Evolutionary conservation across 2,888 invertebrate species (phyloP), one percentile per base, ranked within the genome.

Genomic region (Cantharis rustica): DNA sequence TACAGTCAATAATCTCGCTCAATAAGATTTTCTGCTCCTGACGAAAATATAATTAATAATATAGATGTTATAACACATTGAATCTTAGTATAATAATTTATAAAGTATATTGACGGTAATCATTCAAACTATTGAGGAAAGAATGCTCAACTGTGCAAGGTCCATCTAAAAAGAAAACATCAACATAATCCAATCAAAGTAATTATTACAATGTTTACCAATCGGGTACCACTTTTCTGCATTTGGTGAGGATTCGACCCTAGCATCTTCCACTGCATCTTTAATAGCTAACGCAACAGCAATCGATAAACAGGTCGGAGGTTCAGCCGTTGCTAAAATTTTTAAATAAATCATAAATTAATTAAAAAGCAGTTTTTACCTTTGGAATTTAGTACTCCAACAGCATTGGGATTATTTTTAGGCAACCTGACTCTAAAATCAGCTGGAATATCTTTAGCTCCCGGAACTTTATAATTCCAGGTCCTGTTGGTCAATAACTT

Each of bases 251-350:
- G 81, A 80, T 61, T 85, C 83, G 10, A 64, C 61, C 61, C 85
- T 80, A 1, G 83, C 85, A 47, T 83, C 80, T 15, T 80, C 83
- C 1, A 85, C 66, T 5, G 86, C 86, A 64, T 84, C 75, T 72
- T 84, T 80, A 16, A 86, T 83, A 13, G 86, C 86, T 20, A 86
- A 77, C 11, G 85, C 84, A 9, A 91, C 86, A 0, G 89, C 89
- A 0, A 90, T 86, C 0, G 91, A 86, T 72, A 93, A 83, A 80
- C 91, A 92, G 2, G 91, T 84, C 0, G 93, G 89, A n/a, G 93
- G 93, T 83, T 93, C 93, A 0, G 91, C 93, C 15, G 91, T 90
- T 1, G 92, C 93, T 93, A 79, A 23, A 87, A 87, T 79, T 1
- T 1, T 17, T 11, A 0, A 0, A 16, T 62, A 15, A 16, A 15